Conservation (phyloP, 2,113 vertebrate species). For the Laticauda colubrina region DNA sequence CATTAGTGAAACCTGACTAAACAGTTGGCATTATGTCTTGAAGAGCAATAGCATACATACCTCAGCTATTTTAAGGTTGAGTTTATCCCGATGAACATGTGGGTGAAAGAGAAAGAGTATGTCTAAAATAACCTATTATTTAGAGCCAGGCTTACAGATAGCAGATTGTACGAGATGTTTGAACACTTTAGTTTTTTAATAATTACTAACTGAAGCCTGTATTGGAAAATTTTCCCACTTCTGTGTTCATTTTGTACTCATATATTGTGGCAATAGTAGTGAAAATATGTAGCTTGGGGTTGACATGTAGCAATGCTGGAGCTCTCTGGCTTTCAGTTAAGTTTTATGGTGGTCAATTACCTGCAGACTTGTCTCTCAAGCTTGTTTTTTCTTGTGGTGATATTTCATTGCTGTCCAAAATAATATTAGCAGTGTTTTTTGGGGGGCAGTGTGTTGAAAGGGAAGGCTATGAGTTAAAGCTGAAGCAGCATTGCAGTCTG, state of each 20-base stretch:
- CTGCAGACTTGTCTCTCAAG: neutral
- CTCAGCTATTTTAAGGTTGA: neutral
- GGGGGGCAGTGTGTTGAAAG: neutral
- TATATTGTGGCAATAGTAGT: neutral
- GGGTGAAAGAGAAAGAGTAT: neutral
- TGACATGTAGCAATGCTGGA: neutral
- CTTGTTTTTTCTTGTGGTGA: neutral
- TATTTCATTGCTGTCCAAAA: neutral
- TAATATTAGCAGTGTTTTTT: neutral
- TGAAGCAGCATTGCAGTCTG: neutral
- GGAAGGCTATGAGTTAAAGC: neutral
- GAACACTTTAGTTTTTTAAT: neutral
- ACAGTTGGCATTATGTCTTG: slow-evolving; percentile 34
- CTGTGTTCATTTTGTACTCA: neutral
- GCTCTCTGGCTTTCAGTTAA: neutral
- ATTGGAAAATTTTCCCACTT: neutral
- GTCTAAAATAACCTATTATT: neutral
- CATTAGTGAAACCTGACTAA: slow-evolving; percentile 42
- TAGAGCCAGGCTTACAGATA: neutral
- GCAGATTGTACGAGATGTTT: neutral
- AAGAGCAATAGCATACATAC: neutral
- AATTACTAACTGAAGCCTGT: neutral
- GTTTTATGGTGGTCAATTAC: neutral
- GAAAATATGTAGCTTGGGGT: neutral
- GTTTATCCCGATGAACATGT: slow-evolving; percentile 23